Conservation (phyloP, 1,140 invertebrate species). For the Ctenoplectra terminalis region DNA sequence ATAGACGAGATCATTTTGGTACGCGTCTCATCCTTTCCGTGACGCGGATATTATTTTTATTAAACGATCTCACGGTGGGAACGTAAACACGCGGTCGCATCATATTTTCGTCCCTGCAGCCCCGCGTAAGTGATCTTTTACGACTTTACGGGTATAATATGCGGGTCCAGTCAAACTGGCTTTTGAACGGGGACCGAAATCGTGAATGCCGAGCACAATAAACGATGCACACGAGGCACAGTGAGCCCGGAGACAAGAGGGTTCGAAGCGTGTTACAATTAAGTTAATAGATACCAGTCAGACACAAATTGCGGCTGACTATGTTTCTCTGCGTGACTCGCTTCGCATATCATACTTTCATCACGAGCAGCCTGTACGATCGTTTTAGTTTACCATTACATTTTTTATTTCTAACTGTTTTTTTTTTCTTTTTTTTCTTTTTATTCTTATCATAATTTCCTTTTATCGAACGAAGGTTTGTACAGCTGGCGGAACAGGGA, state of each 20-base stretch:
- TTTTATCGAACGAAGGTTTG: background rate
- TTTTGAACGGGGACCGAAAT: conserved; percentile 55
- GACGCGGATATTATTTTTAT: conserved; percentile 17
- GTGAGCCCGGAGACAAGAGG: conserved; percentile 33
- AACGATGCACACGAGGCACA: conserved; percentile 28
- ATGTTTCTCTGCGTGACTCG: conserved; percentile 48
- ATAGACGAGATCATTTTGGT: too few species aligned
- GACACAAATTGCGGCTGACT: conserved; percentile 65
- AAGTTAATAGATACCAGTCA: conserved; percentile 77
- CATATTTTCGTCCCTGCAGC: background rate
- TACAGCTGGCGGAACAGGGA: background rate
- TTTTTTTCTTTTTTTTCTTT: background rate
- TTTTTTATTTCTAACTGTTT: background rate
- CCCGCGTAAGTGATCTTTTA: conserved; percentile 57
- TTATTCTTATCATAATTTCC: background rate
- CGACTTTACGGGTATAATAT: conserved; percentile 55
- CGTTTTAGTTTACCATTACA: background rate
- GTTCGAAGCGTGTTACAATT: conserved; percentile 69
- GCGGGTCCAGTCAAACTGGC: conserved; percentile 60
- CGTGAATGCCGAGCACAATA: conserved; percentile 43
- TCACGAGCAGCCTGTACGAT: background rate
- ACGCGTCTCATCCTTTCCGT: background rate
- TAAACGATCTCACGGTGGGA: conserved; percentile 11
- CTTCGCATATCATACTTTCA: conserved; percentile 44
- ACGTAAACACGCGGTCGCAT: background rate